Evolutionary conservation across 1,140 invertebrate genomes (phyloP), one percentile per base, ranked within the genome.

Genomic region (Caenorhabditis tropicalis): DNA sequence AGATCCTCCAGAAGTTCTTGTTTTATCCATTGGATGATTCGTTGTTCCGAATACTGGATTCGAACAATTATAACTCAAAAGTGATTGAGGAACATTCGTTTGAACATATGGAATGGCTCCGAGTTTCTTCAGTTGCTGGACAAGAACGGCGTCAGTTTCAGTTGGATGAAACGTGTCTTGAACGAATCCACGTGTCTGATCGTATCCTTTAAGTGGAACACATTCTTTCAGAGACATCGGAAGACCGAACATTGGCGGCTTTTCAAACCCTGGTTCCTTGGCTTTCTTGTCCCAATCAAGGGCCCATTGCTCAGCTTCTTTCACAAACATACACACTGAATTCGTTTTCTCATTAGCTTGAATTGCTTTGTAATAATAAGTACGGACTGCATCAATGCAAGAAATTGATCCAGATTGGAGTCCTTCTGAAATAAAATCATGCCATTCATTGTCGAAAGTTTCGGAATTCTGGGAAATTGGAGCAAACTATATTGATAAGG

Each of bases 71-170:
- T 83, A 88, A 19, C 80, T 81, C 10, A 88, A 51, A 80, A 88
- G 81, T 24, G 83, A 87, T 70, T 92, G 92, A 15, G 92, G 91
- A 7, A 92, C 88, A 85, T 92, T 92, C 2, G 92, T 92, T 85
- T 91, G 91, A 51, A 91, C 91, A 87, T 92, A 92, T 4, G 92
- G 92, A 48, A 92, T 86, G n/a, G 29, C 39, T 86, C 86, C 86
- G 15, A 90, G 79, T n/a, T 87, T 82, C 27, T 85, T 83, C 0
- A 92, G 56, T 16, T 88, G 83, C 24, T 83, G 27, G 12, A 92
- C 88, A 58, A 91, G 24, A 12, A 84, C 86, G 0, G 91, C 88
- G 70, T 91, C 90, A 10, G 87, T 79, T 15, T 46, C 46, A 1
- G 88, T 87, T 16, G 91, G 91, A 27, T 89, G 88, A 70, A 89